Evolutionary conservation across 2,797 vertebrate species (phyloP).

Genomic region (Rhynchonycteris naso): DNA sequence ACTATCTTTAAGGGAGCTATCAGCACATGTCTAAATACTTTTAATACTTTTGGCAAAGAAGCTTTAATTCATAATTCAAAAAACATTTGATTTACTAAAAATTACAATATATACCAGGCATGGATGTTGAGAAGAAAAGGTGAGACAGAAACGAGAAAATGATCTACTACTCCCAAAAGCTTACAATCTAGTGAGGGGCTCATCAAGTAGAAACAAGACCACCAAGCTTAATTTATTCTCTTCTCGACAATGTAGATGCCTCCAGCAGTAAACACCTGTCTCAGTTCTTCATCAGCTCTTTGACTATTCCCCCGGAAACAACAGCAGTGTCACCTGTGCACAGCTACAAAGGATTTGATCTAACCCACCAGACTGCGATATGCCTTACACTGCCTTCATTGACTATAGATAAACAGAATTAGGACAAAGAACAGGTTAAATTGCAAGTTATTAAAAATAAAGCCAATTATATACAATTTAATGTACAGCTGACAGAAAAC

Average conservation of each 20-base stretch:
- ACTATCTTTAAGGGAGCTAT: not conserved
- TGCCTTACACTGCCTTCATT: not conserved
- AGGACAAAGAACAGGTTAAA: conserved; percentile 11
- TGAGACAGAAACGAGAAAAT: not conserved
- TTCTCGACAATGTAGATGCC: not conserved
- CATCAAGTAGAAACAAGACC: not conserved
- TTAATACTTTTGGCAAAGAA: conserved; percentile 23
- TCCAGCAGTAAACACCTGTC: not conserved
- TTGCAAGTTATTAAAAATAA: not conserved
- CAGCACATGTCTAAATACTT: not conserved
- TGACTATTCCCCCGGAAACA: not conserved
- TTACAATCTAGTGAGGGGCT: not conserved
- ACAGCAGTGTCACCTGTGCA: not conserved
- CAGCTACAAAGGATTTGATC: not conserved
- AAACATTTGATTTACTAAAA: conserved; percentile 42
- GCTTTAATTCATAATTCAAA: conserved; percentile 9
- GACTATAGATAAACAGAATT: not conserved
- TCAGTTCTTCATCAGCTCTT: not conserved
- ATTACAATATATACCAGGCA: not conserved
- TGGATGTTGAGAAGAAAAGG: not conserved
- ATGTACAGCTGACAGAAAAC: not conserved
- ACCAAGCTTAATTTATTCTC: not conserved
- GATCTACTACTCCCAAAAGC: not conserved
- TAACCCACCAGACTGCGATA: not conserved
- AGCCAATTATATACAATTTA: not conserved